Base-by-base conservation (phyloP, 2,797 vertebrate genomes). In the Sebastes miniatus region DNA sequence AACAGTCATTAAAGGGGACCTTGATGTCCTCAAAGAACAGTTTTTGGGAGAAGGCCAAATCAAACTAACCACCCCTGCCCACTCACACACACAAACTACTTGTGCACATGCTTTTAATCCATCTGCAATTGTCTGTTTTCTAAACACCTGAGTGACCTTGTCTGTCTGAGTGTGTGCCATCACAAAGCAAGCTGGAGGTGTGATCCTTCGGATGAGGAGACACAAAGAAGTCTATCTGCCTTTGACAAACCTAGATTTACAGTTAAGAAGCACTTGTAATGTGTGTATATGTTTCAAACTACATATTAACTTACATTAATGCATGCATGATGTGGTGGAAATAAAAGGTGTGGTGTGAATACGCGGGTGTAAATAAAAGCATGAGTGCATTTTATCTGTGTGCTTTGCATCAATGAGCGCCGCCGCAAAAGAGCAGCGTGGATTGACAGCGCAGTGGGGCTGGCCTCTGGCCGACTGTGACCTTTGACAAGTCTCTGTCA, bases 401-500 rank as follows among this genome's bases (percentile, higher is more conserved):
- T 56, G 56, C 75, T 88, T 87, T 87, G 87, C 84, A 89, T 90
- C 84, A 86, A 71, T 83, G 85, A 76, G 63, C 69, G 36, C 77
- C 10, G 24, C 75, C 83, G 81, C 73, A 88, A 91, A 93, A 88
- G 91, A 95, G 89, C 93, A 90, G 86, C 70, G 4, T 12, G 79
- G 87, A 86, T 73, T 87, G 87, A 91, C 91, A 89, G 85, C 39
- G 27, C 25, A 59, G 78, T 27, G 82, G 85, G 87, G 90, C 84
- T 88, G 88, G 91, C 94, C 94, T 89, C 93, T 94, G 89, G 94
- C 92, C 89, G 88, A 80, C 83, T 61, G 62, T 88, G 93, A 94
- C 94, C 94, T 95, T 95, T 95, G 91, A 92, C 88, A 92, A 93
- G 87, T 87, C 91, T 91, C 87, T 81, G 89, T 91, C 86, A 83